A percentile compares a stretch with the other conserved stretches of the same genome.
phyloP scores from a whole-genome alignment of 2,113 vertebrate genomes.

The Mobula birostris region DNA sequence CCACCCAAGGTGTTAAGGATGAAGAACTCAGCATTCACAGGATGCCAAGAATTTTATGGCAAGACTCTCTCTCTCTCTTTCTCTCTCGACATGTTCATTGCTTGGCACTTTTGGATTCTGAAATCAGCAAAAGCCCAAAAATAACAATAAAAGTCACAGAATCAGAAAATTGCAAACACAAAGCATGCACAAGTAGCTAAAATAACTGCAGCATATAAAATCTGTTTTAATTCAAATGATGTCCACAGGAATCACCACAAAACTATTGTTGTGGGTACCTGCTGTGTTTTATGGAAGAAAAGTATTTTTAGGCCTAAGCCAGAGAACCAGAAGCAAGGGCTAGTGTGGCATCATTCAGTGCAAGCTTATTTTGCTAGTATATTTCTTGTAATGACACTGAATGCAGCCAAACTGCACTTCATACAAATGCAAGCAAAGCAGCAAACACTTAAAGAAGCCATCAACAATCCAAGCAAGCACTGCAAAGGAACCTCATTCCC shows the following conservation, averaged over 20 bases:
- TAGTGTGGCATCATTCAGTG: neutral
- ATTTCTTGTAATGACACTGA: neutral
- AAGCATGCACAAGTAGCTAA: neutral
- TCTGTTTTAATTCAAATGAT: neutral
- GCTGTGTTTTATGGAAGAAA: neutral
- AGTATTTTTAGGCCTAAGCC: neutral
- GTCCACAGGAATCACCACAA: neutral
- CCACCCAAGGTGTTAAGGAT: no score
- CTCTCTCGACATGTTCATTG: no score
- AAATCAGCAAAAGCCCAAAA: neutral
- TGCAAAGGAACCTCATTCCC: neutral
- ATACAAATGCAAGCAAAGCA: conserved; percentile 18
- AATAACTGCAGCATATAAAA: neutral
- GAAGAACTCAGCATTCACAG: no score
- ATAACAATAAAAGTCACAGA: neutral
- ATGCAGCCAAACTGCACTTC: conserved; percentile 23
- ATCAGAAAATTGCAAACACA: conserved; percentile 20
- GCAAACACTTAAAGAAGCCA: conserved; percentile 27
- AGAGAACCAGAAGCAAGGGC: neutral
- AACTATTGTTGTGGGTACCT: neutral
- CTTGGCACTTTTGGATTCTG: neutral
- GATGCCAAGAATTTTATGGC: no score
- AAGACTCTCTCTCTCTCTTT: no score
- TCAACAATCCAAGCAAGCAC: conserved; percentile 27
- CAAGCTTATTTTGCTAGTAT: neutral